A percentile compares a stretch with the other conserved stretches of the same genome.
Conservation (phyloP, 2,888 invertebrate genomes). For the Aspidiotus destructor region DNA sequence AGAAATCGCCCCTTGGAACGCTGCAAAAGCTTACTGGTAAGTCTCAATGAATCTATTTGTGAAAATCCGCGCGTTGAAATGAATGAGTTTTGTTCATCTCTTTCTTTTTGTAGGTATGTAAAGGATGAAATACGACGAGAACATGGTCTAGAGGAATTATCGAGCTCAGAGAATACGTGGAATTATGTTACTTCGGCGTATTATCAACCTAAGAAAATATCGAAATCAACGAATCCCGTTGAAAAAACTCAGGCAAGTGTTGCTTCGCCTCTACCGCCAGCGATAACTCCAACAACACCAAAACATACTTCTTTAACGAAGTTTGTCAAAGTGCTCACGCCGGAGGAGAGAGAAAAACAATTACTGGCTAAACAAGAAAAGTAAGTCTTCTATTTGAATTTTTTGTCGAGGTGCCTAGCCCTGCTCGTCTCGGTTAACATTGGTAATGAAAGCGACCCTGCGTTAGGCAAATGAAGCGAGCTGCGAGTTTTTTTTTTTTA, state of each 20-base stretch:
- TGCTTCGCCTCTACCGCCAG: not conserved
- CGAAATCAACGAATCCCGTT: not conserved
- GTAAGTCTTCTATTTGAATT: too few species aligned
- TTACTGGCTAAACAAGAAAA: not conserved
- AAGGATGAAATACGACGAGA: not conserved
- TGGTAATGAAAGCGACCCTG: too few species aligned
- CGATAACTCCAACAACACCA: not conserved
- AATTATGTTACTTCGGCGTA: not conserved
- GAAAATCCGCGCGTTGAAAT: not conserved
- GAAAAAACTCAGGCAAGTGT: not conserved
- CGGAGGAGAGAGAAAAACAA: conserved; percentile 1
- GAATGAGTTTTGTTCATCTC: not conserved
- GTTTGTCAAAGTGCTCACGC: not conserved
- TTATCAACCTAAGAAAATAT: not conserved
- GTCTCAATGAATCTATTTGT: not conserved
- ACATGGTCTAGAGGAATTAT: not conserved
- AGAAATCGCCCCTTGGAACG: conserved; percentile 13
- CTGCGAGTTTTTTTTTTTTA: too few species aligned
- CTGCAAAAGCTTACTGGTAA: conserved; percentile 11
- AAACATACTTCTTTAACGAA: not conserved
- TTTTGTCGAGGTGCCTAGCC: too few species aligned
- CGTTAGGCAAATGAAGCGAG: too few species aligned
- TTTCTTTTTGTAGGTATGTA: not conserved
- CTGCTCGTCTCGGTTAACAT: too few species aligned
- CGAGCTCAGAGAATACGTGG: not conserved